These are phyloP conservation scores for Leucozona laternaria DNA, from an alignment of 2,888 invertebrate genomes.

Conservation along the genomic window DNA sequence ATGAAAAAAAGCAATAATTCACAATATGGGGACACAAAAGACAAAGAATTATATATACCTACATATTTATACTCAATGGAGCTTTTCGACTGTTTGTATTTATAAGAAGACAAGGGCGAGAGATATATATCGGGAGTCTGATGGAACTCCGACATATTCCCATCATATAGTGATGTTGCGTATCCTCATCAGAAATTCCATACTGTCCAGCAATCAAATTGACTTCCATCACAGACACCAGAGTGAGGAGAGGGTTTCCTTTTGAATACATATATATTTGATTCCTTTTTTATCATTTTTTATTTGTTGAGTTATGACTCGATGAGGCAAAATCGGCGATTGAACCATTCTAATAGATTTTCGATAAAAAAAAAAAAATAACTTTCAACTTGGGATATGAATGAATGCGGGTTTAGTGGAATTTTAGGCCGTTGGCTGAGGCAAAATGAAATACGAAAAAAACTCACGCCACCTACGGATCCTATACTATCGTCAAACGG, in stretches of 20 bases:
- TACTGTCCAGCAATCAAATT: constrained; percentile 64
- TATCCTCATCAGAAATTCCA: constrained; percentile 71
- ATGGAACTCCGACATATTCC: constrained; percentile 53
- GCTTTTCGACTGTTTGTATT: background rate
- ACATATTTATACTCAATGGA: constrained; percentile 7
- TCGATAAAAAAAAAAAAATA: constrained; percentile 4
- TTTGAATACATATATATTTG: constrained; percentile 1
- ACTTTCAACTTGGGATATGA: constrained; percentile 29
- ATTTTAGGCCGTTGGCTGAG: constrained; percentile 29
- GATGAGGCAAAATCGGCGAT: constrained; percentile 53
- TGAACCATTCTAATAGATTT: constrained; percentile 67
- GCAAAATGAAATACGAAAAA: constrained; percentile 25
- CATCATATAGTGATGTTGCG: constrained; percentile 26
- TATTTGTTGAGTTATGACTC: background rate
- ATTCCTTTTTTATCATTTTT: constrained; percentile 14
- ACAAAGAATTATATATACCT: constrained; percentile 17
- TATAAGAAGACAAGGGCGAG: constrained; percentile 70
- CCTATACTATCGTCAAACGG: constrained; percentile 45
- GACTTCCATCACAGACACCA: background rate
- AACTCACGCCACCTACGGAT: constrained; percentile 55
- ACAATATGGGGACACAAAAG: constrained; percentile 40
- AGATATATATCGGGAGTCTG: constrained; percentile 69
- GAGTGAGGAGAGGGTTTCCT: constrained; percentile 1
- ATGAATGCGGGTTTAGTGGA: constrained; percentile 53
- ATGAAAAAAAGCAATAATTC: constrained; percentile 9